Percentiles rank a stretch among this genome's conserved stretches.
phyloP scores from a whole-genome alignment of 92 coral and sea anemone species.

The Actinernus sp. region DNA sequence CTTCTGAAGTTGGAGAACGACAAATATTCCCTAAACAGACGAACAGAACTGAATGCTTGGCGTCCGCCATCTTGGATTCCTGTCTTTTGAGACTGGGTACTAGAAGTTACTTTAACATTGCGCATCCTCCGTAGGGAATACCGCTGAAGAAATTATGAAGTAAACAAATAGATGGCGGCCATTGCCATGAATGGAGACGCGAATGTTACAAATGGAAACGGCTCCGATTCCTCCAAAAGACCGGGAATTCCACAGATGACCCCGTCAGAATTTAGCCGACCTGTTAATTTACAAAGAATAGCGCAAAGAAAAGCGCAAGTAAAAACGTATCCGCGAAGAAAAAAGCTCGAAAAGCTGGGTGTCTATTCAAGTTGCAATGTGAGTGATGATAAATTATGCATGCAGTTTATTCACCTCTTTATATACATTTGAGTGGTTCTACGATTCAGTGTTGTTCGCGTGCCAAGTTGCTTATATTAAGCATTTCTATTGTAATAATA shows the following conservation, averaged over 20 bases:
- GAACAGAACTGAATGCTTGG: constrained; percentile 69
- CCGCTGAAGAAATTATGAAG: constrained; percentile 1
- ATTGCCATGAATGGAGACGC: constrained; percentile 15
- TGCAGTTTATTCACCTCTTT: too few relatives aligned
- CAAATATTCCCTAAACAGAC: constrained; percentile 95
- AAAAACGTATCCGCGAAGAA: constrained; percentile 81
- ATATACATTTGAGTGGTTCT: background rate
- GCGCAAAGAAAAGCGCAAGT: constrained; percentile 90
- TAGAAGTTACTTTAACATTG: background rate
- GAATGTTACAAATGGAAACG: constrained; percentile 10
- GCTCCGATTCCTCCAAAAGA: constrained; percentile 70
- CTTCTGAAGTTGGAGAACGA: constrained; percentile 96
- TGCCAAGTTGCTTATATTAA: too few relatives aligned
- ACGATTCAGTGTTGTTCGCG: too few relatives aligned
- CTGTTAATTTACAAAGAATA: constrained; percentile 88
- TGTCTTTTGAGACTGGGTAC: constrained; percentile 15
- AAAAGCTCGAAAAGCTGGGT: constrained; percentile 92
- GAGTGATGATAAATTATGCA: background rate
- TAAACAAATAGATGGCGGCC: constrained; percentile 71
- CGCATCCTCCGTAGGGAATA: background rate
- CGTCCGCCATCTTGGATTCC: constrained; percentile 71
- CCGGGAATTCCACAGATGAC: constrained; percentile 77
- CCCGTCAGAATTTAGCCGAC: constrained; percentile 89
- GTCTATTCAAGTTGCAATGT: constrained; percentile 95
- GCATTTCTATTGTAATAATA: too few relatives aligned